These are phyloP conservation scores for Pagetopsis macropterus DNA, from an alignment of 2,797 vertebrate species.

Conservation along the genomic window DNA sequence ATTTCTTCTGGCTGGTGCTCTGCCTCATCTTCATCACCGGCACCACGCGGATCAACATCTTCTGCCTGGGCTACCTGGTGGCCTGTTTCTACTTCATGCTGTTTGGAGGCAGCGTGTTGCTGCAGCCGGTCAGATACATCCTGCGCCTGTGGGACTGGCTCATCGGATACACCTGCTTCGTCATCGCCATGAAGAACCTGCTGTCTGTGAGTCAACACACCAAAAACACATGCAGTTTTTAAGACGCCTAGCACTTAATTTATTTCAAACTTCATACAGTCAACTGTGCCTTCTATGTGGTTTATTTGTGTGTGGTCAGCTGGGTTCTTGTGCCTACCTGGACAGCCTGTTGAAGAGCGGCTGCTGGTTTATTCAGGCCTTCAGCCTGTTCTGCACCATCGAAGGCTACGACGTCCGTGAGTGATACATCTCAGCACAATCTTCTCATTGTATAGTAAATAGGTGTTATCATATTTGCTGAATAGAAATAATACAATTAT, in stretches of 20 bases:
- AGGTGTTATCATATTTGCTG: background rate
- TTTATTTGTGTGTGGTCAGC: constrained; percentile 55
- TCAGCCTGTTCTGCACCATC: constrained; percentile 85
- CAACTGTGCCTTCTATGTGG: background rate
- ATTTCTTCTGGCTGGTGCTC: constrained; percentile 87
- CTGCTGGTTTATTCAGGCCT: constrained; percentile 84
- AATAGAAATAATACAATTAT: background rate
- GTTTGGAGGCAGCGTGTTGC: constrained; percentile 81
- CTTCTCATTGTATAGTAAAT: background rate
- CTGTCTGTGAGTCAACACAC: constrained; percentile 73
- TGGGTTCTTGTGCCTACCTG: constrained; percentile 82
- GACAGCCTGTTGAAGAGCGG: constrained; percentile 78
- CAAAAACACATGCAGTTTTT: background rate
- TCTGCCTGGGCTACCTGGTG: constrained; percentile 84
- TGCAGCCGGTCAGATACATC: constrained; percentile 80
- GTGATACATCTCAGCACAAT: constrained; percentile 40
- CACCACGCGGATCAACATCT: constrained; percentile 81
- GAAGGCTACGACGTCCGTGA: constrained; percentile 82
- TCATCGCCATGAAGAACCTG: constrained; percentile 83
- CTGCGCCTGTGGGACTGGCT: constrained; percentile 83
- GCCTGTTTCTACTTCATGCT: constrained; percentile 87
- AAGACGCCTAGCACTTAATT: background rate
- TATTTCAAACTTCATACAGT: too few species aligned
- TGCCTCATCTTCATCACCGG: constrained; percentile 88
- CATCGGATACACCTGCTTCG: constrained; percentile 81